phyloP scores from a whole-genome alignment of 2,888 invertebrate genomes.

The Phaedon cochleariae region DNA sequence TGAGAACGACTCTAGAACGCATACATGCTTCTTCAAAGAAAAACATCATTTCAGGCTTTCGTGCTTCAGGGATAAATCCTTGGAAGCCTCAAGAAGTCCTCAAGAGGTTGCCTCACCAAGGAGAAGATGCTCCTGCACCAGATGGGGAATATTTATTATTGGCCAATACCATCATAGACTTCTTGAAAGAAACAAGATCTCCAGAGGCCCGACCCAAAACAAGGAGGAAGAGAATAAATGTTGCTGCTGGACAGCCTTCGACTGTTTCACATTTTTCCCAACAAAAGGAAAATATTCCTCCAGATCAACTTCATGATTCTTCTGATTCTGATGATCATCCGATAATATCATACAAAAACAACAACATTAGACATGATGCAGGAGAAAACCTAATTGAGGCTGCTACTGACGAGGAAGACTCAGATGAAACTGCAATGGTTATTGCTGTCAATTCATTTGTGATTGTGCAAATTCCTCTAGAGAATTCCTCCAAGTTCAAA shows the following conservation, averaged over 20 bases:
- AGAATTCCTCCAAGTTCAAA: background rate
- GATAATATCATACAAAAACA: no score
- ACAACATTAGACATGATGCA: no score
- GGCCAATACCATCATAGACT: no score
- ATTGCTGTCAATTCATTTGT: background rate
- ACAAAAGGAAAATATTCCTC: background rate
- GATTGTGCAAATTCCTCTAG: background rate
- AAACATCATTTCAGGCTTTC: slow-evolving; percentile 4
- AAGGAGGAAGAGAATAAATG: background rate
- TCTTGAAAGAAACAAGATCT: no score
- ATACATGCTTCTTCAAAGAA: background rate
- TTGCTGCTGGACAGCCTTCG: background rate
- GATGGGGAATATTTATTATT: no score
- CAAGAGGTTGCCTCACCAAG: background rate
- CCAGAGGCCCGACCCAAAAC: background rate
- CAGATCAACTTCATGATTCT: background rate
- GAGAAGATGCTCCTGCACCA: background rate
- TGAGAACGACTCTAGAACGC: background rate
- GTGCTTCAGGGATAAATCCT: background rate
- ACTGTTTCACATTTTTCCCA: background rate
- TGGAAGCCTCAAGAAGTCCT: background rate
- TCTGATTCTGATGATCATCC: background rate
- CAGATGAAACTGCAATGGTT: background rate
- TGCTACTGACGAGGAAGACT: background rate
- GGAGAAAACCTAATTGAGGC: no score